Evolutionary conservation across 1,140 invertebrate genomes (phyloP).

Genomic region (Reticulitermes speratus): DNA sequence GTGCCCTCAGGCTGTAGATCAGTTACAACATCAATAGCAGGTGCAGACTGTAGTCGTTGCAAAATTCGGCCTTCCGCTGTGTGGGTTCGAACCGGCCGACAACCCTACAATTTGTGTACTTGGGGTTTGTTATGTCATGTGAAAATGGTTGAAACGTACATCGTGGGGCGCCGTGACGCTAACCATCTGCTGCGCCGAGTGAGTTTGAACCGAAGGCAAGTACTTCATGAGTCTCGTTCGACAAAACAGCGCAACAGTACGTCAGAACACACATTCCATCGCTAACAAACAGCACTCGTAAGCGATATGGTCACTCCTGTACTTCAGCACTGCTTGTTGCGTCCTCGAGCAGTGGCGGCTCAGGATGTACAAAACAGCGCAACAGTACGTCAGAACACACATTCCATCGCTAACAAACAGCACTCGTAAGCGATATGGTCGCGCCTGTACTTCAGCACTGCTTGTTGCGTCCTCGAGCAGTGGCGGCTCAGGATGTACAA

Average conservation of each 20-base stretch:
- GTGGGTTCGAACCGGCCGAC: not conserved
- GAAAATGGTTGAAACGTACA: not conserved
- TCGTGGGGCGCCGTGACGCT: not conserved
- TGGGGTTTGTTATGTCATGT: not conserved
- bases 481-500: too few relatives aligned
- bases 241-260: not conserved
- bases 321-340: not conserved
- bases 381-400: not conserved
- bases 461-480: not conserved
- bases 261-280: not conserved
- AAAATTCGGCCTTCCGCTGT: not conserved
- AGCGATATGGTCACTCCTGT: not conserved
- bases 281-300: not conserved
- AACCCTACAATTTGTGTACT: not conserved
- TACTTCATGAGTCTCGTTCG: too few relatives aligned
- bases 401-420: not conserved
- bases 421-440: not conserved
- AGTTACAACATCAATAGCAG: not conserved
- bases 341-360: not conserved
- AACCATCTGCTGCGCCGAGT: not conserved
- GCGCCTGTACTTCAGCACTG: not conserved
- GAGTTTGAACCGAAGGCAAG: not conserved
- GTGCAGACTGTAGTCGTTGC: not conserved
- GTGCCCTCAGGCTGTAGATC: not conserved
- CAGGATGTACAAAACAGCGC: not conserved